These are phyloP conservation scores for Bombycilla garrulus DNA, from an alignment of 2,113 vertebrate species.

Conservation along the genomic window DNA sequence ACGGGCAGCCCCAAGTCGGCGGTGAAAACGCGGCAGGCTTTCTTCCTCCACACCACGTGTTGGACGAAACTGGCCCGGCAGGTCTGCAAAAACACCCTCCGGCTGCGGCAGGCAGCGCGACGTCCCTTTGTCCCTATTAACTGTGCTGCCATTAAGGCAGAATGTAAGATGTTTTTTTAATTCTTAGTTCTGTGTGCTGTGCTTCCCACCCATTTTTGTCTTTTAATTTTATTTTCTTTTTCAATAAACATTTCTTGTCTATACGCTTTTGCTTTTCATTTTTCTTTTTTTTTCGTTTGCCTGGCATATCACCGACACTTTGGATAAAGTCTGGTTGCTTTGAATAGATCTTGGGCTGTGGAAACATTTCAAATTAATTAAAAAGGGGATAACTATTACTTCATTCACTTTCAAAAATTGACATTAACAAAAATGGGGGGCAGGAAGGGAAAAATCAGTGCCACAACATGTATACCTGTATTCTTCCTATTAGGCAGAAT, in stretches of 20 bases:
- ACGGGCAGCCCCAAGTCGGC: constrained; percentile 94
- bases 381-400: not conserved
- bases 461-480: rapidly evolving
- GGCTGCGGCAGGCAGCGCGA: constrained; percentile 93
- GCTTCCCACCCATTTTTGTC: constrained; percentile 76
- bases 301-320: constrained; percentile 7
- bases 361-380: not conserved
- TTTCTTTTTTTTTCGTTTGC: constrained; percentile 58
- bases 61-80: constrained; percentile 97
- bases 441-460: not conserved
- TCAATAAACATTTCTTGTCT: constrained; percentile 85
- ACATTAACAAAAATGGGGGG: not conserved
- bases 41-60: constrained; percentile 93
- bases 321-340: not conserved
- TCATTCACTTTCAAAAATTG: not conserved
- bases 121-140: constrained; percentile 99
- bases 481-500: not conserved
- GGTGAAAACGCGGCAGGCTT: constrained; percentile 96
- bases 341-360: not conserved
- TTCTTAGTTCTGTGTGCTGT: constrained; percentile 89
- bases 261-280: constrained; percentile 76
- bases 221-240: constrained; percentile 75
- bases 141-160: constrained; percentile 99
- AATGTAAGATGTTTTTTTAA: constrained; percentile 99
- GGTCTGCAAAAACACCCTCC: constrained; percentile 96